Percentiles rank a stretch among this genome's conserved stretches.
These are phyloP conservation scores for Corvus moneduloides DNA, from an alignment of 2,113 vertebrate species.

Conservation along the genomic window DNA sequence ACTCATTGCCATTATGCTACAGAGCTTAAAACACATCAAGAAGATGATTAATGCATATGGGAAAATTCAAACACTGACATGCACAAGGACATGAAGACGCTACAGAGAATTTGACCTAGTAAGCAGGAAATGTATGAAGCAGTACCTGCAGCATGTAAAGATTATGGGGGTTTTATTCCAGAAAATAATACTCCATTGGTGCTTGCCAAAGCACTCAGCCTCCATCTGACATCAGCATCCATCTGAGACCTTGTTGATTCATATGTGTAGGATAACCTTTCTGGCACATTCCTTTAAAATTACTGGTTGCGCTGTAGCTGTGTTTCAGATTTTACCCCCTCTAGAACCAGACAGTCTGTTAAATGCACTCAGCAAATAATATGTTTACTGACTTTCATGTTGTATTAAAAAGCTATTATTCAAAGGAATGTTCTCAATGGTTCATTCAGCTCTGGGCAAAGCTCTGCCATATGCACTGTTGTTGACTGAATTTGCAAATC, in stretches of 20 bases:
- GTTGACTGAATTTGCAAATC: conserved; percentile 45
- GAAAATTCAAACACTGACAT: background rate
- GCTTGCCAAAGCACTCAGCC: background rate
- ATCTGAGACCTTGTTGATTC: background rate
- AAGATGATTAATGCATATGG: background rate
- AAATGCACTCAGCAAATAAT: conserved; percentile 1
- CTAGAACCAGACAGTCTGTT: background rate
- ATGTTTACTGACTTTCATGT: conserved; percentile 7
- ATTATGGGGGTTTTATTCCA: background rate
- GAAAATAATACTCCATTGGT: background rate
- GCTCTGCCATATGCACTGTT: background rate
- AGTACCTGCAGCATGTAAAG: background rate
- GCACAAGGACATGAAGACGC: background rate
- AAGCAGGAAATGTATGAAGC: background rate
- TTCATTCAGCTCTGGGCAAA: conserved; percentile 28
- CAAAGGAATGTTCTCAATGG: conserved; percentile 30
- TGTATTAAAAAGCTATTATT: conserved; percentile 9
- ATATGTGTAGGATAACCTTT: background rate
- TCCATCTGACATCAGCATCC: background rate
- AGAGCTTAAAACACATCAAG: background rate
- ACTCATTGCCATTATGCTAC: background rate
- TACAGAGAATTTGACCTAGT: background rate
- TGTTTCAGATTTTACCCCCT: background rate
- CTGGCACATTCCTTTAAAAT: background rate
- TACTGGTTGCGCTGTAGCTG: background rate